Conservation (phyloP, 2,888 invertebrate genomes). For the Cistogaster globosa region DNA sequence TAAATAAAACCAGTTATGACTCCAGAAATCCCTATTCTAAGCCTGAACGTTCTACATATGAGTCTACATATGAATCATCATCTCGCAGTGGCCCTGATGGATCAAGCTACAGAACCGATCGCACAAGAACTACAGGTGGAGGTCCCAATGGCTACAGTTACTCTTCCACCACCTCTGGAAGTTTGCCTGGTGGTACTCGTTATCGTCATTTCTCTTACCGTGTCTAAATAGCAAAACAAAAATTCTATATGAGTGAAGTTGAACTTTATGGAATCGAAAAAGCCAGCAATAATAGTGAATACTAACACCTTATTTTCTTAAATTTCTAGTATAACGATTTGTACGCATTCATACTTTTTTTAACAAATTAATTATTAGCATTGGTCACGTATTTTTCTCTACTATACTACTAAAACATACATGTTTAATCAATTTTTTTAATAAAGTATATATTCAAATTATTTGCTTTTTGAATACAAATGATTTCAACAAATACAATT, state of each 20-base stretch:
- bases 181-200: conserved; percentile 91
- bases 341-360: background rate
- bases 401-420: conserved; percentile 24
- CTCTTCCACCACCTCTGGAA: conserved; percentile 90
- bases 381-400: conserved; percentile 28
- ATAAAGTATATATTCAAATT: background rate
- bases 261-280: background rate
- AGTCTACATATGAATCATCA: conserved; percentile 88
- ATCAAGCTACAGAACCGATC: conserved; percentile 90
- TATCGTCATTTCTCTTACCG: conserved; percentile 95
- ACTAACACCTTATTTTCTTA: conserved; percentile 24
- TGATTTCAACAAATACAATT: background rate
- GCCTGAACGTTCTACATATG: conserved; percentile 88
- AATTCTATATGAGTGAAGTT: background rate
- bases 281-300: background rate
- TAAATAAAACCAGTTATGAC: conserved; percentile 84
- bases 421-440: background rate
- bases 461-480: background rate
- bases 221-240: conserved; percentile 85
- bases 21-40: conserved; percentile 85
- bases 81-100: conserved; percentile 88
- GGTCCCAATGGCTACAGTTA: conserved; percentile 94
- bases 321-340: conserved; percentile 17
- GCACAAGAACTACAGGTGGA: conserved; percentile 87
- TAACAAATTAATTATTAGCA: conserved; percentile 22